Percentiles rank a stretch among this genome's conserved stretches.
Conservation (phyloP, 2,888 invertebrate genomes). For the Orchesella flavescens region DNA sequence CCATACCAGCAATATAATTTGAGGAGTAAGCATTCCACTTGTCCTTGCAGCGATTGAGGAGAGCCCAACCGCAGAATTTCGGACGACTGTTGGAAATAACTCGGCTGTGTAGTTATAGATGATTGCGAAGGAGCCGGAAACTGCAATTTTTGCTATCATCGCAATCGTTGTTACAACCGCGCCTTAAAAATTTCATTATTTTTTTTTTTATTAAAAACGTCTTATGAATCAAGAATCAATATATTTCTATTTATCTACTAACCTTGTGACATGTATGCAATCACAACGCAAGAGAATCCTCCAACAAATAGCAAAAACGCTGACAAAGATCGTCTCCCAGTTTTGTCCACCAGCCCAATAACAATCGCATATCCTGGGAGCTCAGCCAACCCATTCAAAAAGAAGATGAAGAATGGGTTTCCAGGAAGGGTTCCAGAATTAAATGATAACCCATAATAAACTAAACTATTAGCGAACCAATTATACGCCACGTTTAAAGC, state of each 20-base stretch:
- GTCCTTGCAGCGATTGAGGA: constrained; percentile 85
- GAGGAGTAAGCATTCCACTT: constrained; percentile 70
- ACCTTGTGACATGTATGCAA: constrained; percentile 39
- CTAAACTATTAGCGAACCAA: constrained; percentile 79
- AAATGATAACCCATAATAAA: constrained; percentile 88
- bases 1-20: constrained; percentile 58
- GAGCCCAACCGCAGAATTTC: constrained; percentile 88
- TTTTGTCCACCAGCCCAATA: constrained; percentile 82
- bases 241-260: constrained; percentile 73
- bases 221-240: too few species aligned
- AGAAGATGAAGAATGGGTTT: constrained; percentile 87
- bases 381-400: constrained; percentile 86
- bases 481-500: constrained; percentile 87
- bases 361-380: constrained; percentile 85
- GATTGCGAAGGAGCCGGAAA: constrained; percentile 87
- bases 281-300: constrained; percentile 33
- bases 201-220: too few species aligned
- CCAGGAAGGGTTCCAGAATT: constrained; percentile 86
- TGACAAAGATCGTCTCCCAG: constrained; percentile 33
- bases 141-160: constrained; percentile 66
- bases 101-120: constrained; percentile 91
- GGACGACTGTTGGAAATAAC: constrained; percentile 84
- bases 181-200: constrained; percentile 77
- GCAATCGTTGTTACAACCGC: constrained; percentile 32
- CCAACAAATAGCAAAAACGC: constrained; percentile 22